Percentiles rank a stretch among this genome's conserved stretches.
Evolutionary conservation across 1,140 invertebrate genomes (phyloP).

Genomic region (Cherax quadricarinatus): DNA sequence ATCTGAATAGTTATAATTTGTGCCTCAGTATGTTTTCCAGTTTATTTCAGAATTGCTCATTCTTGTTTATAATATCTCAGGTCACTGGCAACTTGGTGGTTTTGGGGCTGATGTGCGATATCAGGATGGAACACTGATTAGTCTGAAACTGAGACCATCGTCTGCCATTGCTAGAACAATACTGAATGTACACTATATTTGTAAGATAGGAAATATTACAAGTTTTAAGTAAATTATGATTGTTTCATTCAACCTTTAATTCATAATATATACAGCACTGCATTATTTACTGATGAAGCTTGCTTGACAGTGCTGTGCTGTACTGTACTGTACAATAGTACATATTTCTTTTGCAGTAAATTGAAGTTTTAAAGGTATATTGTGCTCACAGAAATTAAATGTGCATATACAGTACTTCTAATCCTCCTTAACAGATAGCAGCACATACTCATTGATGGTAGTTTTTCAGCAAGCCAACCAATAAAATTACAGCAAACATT

Average conservation of each 20-base stretch:
- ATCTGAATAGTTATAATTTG: too few species aligned
- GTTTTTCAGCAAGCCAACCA: too few species aligned
- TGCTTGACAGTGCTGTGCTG: neutral
- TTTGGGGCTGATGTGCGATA: slow-evolving; percentile 17
- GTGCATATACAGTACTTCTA: too few species aligned
- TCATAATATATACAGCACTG: neutral
- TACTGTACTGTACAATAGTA: too few species aligned
- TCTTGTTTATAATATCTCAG: slow-evolving; percentile 16
- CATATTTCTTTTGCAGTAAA: too few species aligned
- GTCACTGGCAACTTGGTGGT: slow-evolving; percentile 48
- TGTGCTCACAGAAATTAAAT: too few species aligned
- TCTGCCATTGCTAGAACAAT: neutral
- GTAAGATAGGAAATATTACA: neutral
- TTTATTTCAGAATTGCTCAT: neutral
- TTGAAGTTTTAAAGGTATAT: too few species aligned
- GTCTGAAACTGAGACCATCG: neutral
- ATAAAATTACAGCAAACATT: too few species aligned
- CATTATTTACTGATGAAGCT: neutral
- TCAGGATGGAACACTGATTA: neutral
- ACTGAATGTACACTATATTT: neutral
- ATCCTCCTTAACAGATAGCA: too few species aligned
- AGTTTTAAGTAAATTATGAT: neutral
- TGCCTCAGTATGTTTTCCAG: neutral
- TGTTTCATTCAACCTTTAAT: neutral
- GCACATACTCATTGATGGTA: too few species aligned